phyloP scores from a whole-genome alignment of 1,140 invertebrate species.

The Panonychus citri region DNA sequence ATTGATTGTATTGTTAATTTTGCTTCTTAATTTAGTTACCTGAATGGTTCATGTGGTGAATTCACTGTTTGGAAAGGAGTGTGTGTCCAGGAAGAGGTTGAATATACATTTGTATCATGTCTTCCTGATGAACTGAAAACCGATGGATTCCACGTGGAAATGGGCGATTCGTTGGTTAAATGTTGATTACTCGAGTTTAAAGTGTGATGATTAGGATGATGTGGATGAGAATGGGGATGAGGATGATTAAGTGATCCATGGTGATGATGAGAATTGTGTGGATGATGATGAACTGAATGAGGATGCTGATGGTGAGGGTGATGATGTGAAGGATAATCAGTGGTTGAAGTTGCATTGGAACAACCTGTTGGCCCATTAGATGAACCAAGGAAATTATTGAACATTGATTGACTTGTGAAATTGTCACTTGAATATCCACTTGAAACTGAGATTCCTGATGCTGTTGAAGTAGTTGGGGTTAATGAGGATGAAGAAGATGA shows the following conservation, averaged over 20 bases:
- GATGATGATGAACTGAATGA: background rate
- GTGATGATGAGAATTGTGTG: background rate
- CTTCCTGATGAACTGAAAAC: background rate
- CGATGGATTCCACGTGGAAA: background rate
- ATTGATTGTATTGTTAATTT: too few relatives aligned
- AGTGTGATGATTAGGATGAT: background rate
- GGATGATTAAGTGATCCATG: background rate
- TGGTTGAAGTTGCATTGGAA: background rate
- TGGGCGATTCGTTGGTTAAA: background rate
- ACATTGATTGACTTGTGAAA: background rate
- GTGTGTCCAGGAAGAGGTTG: background rate
- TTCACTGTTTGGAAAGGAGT: too few relatives aligned
- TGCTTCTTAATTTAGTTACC: too few relatives aligned
- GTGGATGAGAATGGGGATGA: background rate
- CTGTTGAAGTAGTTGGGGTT: background rate
- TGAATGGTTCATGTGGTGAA: too few relatives aligned
- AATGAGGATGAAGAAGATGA: background rate
- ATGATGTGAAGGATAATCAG: background rate
- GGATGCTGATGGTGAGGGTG: background rate
- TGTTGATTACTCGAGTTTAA: too few relatives aligned
- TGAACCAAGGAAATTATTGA: background rate
- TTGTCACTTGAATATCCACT: background rate
- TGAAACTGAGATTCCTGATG: background rate
- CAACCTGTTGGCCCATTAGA: background rate
- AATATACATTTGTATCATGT: background rate